Evolutionary conservation across 2,113 vertebrate species (phyloP).

Genomic region (Ptyas mucosa): DNA sequence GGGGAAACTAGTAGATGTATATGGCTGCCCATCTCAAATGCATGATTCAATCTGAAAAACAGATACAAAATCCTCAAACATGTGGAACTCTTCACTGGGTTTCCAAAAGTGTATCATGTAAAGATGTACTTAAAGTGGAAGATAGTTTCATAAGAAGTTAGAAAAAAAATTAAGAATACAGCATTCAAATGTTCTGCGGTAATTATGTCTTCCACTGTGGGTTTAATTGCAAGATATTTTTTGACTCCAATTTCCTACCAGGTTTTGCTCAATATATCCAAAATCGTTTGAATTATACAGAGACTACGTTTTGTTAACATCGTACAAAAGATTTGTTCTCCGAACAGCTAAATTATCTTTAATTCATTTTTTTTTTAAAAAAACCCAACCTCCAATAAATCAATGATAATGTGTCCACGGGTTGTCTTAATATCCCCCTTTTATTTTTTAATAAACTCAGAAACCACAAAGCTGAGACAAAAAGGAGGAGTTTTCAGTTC

Average conservation of each 20-base stretch:
- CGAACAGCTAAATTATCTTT: background rate
- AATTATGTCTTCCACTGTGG: background rate
- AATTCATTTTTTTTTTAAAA: background rate
- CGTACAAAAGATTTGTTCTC: background rate
- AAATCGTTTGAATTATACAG: background rate
- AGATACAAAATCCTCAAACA: background rate
- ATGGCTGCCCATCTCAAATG: background rate
- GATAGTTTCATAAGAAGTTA: background rate
- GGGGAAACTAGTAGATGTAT: background rate
- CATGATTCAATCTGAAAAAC: background rate
- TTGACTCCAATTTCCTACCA: background rate
- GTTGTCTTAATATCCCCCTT: background rate
- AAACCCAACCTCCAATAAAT: background rate
- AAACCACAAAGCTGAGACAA: background rate
- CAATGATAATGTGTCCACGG: background rate
- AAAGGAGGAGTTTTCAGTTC: background rate
- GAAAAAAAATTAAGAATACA: background rate
- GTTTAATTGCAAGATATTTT: background rate
- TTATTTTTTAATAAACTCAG: background rate
- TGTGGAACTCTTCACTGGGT: background rate
- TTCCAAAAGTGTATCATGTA: background rate
- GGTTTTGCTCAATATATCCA: background rate
- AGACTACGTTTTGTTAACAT: background rate
- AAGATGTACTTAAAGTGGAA: background rate
- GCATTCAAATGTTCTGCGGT: background rate